Percentiles rank a stretch among this genome's conserved stretches.
Evolutionary conservation across 2,888 invertebrate genomes (phyloP).

Genomic region (Heliconius hortense): DNA sequence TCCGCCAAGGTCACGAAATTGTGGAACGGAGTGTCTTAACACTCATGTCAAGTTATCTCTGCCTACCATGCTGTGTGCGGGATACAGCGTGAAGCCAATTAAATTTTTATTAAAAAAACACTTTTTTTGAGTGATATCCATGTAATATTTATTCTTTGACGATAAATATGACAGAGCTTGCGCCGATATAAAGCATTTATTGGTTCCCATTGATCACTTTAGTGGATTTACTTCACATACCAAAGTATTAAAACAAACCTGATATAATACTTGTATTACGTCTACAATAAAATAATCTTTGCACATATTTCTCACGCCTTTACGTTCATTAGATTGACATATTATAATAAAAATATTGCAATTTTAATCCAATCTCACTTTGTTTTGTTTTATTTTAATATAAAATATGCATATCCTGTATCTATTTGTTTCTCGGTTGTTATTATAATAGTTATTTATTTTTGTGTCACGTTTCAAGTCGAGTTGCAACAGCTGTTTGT

Average conservation of each 20-base stretch:
- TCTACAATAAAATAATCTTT: conserved; percentile 51
- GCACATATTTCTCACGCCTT: conserved; percentile 56
- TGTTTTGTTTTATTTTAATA: conserved; percentile 17
- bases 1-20: too few relatives aligned
- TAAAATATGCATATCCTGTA: neutral
- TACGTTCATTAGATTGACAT: conserved; percentile 27
- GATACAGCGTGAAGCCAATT: too few relatives aligned
- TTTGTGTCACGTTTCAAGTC: neutral
- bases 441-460: neutral
- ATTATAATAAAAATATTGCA: conserved; percentile 36
- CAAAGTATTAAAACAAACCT: conserved; percentile 34
- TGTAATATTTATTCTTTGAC: conserved; percentile 47
- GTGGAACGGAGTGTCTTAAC: too few relatives aligned
- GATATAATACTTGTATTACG: conserved; percentile 39
- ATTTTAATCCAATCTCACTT: conserved; percentile 1
- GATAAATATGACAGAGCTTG: conserved; percentile 43
- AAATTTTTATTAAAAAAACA: too few relatives aligned
- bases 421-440: conserved; percentile 5
- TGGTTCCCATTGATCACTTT: conserved; percentile 67
- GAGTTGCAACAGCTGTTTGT: neutral
- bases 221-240: conserved; percentile 70
- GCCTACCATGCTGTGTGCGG: too few relatives aligned
- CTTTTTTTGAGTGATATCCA: neutral
- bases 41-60: too few relatives aligned
- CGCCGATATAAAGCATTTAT: conserved; percentile 66